These are phyloP conservation scores for Nicator chloris DNA, from an alignment of 2,113 vertebrate genomes.

Conservation along the genomic window DNA sequence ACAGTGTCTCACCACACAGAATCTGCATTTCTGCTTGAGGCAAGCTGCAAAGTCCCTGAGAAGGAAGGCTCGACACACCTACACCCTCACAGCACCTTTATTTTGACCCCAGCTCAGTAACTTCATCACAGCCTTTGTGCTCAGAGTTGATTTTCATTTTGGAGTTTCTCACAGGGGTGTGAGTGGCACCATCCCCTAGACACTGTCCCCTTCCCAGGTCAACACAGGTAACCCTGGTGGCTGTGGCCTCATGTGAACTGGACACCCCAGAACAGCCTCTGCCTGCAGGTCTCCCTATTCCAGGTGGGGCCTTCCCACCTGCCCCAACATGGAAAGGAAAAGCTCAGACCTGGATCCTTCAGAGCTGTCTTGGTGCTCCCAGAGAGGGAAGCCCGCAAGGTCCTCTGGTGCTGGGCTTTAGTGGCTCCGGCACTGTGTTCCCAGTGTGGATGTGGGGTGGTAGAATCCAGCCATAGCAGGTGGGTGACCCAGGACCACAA, in stretches of 20 bases:
- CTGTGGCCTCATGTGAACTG: not conserved
- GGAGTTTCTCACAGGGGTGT: fast-evolving
- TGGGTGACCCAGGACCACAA: not conserved
- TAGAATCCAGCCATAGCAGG: not conserved
- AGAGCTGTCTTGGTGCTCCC: not conserved
- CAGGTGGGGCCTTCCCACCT: not conserved
- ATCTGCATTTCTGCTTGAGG: not conserved
- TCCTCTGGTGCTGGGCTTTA: not conserved
- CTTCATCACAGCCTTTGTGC: not conserved
- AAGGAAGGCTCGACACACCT: not conserved
- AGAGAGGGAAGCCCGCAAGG: not conserved
- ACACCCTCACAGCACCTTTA: not conserved
- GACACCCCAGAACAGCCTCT: not conserved
- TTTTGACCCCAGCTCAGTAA: not conserved
- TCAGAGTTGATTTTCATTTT: not conserved
- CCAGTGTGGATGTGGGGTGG: fast-evolving
- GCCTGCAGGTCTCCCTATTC: too few relatives aligned
- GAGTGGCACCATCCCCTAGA: not conserved
- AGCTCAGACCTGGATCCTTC: not conserved
- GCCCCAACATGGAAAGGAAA: not conserved
- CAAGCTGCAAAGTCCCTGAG: not conserved
- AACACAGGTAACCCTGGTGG: fast-evolving
- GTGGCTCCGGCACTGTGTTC: not conserved
- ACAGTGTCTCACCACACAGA: not conserved
- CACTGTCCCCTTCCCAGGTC: not conserved